Evolutionary conservation across 2,113 vertebrate species (phyloP).

Genomic region (Oceanites oceanicus): DNA sequence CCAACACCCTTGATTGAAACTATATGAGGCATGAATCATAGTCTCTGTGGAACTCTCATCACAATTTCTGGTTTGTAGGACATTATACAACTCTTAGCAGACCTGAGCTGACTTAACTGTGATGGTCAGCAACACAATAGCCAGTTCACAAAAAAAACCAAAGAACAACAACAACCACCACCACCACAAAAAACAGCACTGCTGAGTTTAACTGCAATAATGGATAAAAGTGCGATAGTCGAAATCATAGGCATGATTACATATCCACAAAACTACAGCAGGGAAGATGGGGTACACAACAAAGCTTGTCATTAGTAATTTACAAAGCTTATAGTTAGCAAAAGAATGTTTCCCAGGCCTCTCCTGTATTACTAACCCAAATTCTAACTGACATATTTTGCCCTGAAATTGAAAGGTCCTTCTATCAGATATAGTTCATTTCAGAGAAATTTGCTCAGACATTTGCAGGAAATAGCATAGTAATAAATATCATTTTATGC

Average conservation of each 20-base stretch:
- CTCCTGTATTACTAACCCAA: neutral
- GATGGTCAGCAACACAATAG: neutral
- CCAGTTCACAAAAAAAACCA: neutral
- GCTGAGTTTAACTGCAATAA: neutral
- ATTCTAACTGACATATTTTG: neutral
- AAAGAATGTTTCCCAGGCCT: neutral
- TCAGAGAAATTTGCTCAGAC: neutral
- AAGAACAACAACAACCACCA: neutral
- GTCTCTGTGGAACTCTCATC: neutral
- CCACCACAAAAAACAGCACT: neutral
- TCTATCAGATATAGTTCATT: neutral
- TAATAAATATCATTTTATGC: neutral
- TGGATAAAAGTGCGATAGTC: neutral
- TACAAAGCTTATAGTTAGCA: neutral
- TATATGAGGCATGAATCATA: neutral
- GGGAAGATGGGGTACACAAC: fast-evolving
- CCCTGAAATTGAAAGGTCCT: neutral
- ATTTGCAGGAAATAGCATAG: neutral
- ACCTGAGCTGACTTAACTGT: neutral
- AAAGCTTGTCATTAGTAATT: neutral
- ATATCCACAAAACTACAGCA: neutral
- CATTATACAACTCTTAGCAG: neutral
- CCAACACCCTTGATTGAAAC: neutral
- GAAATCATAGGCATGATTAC: neutral
- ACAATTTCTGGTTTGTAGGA: neutral